phyloP scores from a whole-genome alignment of 23 tunicate genomes.

The Pegea sp. region DNA sequence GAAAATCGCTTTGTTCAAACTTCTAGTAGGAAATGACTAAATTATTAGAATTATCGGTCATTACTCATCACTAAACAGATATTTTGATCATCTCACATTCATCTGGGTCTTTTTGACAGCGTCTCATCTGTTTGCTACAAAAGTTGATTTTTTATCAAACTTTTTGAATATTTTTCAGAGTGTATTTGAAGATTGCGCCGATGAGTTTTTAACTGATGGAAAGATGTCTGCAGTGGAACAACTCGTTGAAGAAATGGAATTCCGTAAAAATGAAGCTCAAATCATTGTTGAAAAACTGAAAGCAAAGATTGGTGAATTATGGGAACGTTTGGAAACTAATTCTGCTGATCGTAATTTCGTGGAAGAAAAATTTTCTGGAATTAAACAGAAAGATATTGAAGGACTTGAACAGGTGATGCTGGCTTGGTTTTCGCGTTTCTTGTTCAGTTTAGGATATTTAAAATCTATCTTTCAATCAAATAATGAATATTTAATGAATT shows the following conservation, averaged over 20 bases:
- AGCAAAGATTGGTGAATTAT: slow-evolving; percentile 17
- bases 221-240: slow-evolving; percentile 46
- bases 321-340: slow-evolving; percentile 45
- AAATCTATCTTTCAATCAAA: background rate
- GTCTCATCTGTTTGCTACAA: too few relatives aligned
- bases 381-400: slow-evolving; percentile 20
- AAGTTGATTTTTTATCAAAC: too few relatives aligned
- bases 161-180: too few relatives aligned
- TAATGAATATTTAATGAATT: background rate
- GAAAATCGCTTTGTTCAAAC: too few relatives aligned
- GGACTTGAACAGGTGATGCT: slow-evolving; percentile 22
- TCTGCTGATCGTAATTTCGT: slow-evolving; percentile 9
- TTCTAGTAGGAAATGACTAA: too few relatives aligned
- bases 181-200: too few relatives aligned
- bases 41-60: too few relatives aligned
- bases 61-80: too few relatives aligned
- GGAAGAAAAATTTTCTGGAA: slow-evolving; percentile 15
- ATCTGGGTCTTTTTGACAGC: too few relatives aligned
- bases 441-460: background rate
- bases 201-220: too few relatives aligned
- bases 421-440: background rate
- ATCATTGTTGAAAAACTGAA: too few relatives aligned
- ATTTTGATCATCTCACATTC: too few relatives aligned
- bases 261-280: slow-evolving; percentile 17
- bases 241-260: slow-evolving; percentile 17